Conservation (phyloP, 2,797 vertebrate species). For the Spatula clypeata region DNA sequence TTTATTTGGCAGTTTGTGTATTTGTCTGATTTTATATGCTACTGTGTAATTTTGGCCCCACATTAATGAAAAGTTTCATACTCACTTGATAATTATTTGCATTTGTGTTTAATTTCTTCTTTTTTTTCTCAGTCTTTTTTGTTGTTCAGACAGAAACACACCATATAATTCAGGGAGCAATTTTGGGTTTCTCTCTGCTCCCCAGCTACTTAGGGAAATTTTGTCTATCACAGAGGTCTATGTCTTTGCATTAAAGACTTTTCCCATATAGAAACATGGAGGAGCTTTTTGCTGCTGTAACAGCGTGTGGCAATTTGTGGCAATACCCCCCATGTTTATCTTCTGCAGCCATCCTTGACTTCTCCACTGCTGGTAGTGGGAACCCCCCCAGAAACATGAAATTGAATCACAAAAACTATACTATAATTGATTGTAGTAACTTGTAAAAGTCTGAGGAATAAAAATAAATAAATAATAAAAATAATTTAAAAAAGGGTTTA, state of each 20-base stretch:
- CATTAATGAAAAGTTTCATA: accelerated
- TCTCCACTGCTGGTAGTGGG: neutral
- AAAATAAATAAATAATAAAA: no score
- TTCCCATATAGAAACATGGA: accelerated
- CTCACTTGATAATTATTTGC: neutral
- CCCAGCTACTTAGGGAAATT: neutral
- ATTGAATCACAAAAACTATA: neutral
- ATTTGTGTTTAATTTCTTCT: neutral
- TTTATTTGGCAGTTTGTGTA: neutral
- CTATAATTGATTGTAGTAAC: neutral
- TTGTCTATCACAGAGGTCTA: neutral
- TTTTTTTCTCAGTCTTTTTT: neutral
- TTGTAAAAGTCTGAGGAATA: neutral
- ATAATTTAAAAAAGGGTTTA: neutral
- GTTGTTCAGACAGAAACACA: neutral
- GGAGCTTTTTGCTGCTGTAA: neutral
- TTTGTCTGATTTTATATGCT: neutral
- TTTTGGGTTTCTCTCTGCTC: neutral
- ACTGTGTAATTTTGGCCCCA: neutral
- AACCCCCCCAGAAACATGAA: neutral
- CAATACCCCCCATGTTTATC: accelerated
- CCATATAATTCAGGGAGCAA: neutral
- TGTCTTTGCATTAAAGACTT: neutral
- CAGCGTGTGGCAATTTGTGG: neutral
- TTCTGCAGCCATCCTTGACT: neutral